Base-by-base conservation (phyloP, 1,140 invertebrate species). In the Tetraneura akinire region DNA sequence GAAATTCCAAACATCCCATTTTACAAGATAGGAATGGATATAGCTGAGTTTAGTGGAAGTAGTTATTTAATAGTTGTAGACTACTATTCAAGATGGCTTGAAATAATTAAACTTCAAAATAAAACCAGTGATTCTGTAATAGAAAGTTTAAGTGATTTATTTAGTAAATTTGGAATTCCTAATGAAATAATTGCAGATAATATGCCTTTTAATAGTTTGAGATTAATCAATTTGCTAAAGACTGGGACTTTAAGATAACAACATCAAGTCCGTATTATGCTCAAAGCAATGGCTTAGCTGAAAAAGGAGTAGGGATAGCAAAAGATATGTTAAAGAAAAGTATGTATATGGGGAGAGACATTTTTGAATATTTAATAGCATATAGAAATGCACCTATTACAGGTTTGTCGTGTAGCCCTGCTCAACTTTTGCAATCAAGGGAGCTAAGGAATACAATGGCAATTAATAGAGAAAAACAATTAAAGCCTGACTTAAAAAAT, bases 281-380 rank as follows among this genome's bases (percentile, higher is more conserved):
- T n/a, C n/a, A 85, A 81, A 85, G 84, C 1, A 87, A 87, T 8
- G 32, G 32, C 8, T 37, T 37, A 37, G 32, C 32, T 83, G 85
- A 87, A 83, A 82, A 84, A 51, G 81, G 82, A 42, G 83, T 87
- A 3, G 83, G 86, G 81, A 85, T 83, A 3, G 82, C 84, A 42
- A 87, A 87, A 83, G 83, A 83, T 57, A 81, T 82, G n/a, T 83
- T 84, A 74, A 84, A 82, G 13, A 82, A 86, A 85, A 73, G 13
- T 60, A 37, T 37, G 32, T 37, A 37, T 8, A 37, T 8, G 32
- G 32, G 8, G 8, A 37, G 32, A n/a, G n/a, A n/a, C n/a, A 4
- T 37, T 37, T 37, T 37, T 37, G 32, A 37, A 37, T 37, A 37
- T 37, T 37, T 37, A 37, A 4, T 37, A 37, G 32, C 8, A 37